Evolutionary conservation across 2,888 invertebrate species (phyloP).

Genomic region (Eupsilia transversa): DNA sequence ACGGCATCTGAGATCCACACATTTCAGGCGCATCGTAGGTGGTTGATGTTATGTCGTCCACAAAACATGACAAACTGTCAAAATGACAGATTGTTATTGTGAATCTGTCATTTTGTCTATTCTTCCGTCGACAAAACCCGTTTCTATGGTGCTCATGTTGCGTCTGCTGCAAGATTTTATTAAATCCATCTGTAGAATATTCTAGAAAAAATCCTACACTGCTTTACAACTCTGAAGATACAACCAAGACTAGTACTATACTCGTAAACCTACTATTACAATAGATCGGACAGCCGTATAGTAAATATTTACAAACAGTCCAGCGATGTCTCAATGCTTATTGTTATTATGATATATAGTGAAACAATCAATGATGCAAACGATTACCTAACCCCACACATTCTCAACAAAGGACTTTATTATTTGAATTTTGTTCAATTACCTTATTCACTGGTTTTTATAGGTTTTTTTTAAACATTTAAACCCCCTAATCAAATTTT

Average conservation of each 20-base stretch:
- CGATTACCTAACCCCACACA: slow-evolving; percentile 77
- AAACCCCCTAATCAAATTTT: neutral
- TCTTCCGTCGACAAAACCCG: no score
- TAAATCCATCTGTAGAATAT: slow-evolving; percentile 9
- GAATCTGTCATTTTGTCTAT: no score
- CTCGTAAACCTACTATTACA: slow-evolving; percentile 56
- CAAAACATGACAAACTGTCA: no score
- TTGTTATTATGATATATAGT: slow-evolving; percentile 77
- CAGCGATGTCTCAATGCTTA: slow-evolving; percentile 71
- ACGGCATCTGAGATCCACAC: neutral
- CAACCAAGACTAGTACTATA: slow-evolving; percentile 9
- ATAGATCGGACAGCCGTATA: slow-evolving; percentile 63
- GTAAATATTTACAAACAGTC: slow-evolving; percentile 79
- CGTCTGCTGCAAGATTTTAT: no score
- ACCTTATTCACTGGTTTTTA: slow-evolving; percentile 47
- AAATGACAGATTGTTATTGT: no score
- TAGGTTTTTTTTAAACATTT: slow-evolving; percentile 33
- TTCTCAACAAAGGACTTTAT: slow-evolving; percentile 65
- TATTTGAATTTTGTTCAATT: slow-evolving; percentile 54
- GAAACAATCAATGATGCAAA: slow-evolving; percentile 81
- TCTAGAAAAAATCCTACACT: slow-evolving; percentile 21
- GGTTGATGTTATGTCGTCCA: neutral
- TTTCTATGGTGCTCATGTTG: no score
- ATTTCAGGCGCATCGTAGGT: neutral
- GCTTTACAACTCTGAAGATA: slow-evolving; percentile 4